Base-by-base conservation (phyloP, 2,888 invertebrate species). In the Tachina grossa region DNA sequence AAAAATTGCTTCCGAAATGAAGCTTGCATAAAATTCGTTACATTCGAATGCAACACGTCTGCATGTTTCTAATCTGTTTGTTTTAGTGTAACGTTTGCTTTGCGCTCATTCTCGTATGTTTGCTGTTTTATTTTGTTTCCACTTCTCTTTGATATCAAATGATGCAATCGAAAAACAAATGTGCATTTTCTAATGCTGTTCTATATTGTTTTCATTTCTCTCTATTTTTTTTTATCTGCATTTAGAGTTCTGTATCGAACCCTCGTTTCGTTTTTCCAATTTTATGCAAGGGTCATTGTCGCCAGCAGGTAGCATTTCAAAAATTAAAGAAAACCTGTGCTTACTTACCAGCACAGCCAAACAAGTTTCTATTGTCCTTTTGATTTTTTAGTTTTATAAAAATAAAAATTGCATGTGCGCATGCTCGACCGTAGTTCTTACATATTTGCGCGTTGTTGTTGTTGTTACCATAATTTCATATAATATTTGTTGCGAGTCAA, bases 261-360 rank as follows among this genome's bases (percentile, higher is more conserved):
- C 63, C 53, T 79, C 53, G 16, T 53, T 69, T 41, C 55, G 3
- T 47, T 63, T 31, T 55, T 47, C 5, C n/a, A 74, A 66, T 76
- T 84, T 84, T 84, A 80, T 80, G 79, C 80, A 84, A 74, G 65
- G 79, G 83, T 84, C 83, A 84, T 75, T 84, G 84, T 84, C 84
- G 84, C 71, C 84, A 80, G 71, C 84, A 84, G 84, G 84, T 84
- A 84, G 19, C 43, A 45, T 65, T 80, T 66, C 11, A 43, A 49
- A 53, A 9, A 19, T 14, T 14, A 55, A 45, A 41, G 16, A 41
- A 57, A 77, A 83, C 59, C 78, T 69, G 74, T 55, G 47, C 14
- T 55, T 16, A 2, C 16, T 47, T 9, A n/a, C 9, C 41, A 16
- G 1, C 16, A 45, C 49, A 68, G 65, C 41, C 63, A 49, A 65